Evolutionary conservation across 2,797 vertebrate species (phyloP), one percentile per base, ranked within the genome.

Genomic region (Phoxinus dragarum): DNA sequence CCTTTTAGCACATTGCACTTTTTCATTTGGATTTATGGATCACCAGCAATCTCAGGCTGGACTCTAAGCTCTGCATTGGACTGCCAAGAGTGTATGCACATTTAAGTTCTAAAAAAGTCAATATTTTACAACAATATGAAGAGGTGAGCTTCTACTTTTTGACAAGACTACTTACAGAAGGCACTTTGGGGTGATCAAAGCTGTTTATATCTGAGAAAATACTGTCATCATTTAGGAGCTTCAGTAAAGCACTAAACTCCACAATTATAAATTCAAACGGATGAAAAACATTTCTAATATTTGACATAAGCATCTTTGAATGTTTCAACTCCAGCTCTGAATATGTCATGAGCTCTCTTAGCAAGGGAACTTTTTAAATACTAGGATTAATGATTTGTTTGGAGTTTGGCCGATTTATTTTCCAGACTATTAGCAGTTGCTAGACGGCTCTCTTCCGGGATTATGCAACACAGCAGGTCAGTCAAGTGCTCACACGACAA

Each of bases 391-490:
- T 79, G 42, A 82, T 59, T 66, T 44, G 49, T 78, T 81, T 61
- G 31, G 11, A 31, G 36, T 4, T 61, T 80, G 69, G 12, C 31
- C 31, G 23, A 78, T 73, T 77, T 52, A 49, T 49, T 74, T 75
- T 19, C 5, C 31, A 49, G 81, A 64, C 71, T 75, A 23, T 75
- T 75, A n/a, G 12, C 8, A 71, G 44, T 82, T 69, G 21, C 42
- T 47, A 40, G 21, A 86, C 47, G 14, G 23, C 38, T 80, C 71
- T 80, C 61, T 47, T 73, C 31, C 17, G 68, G 27, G 76, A 87
- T 90, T 84, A 81, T 64, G 71, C 74, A 87, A 84, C 23, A 61
- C 72, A 36, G 59, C 87, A 78, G 84, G 72, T 84, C 64, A 56
- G 49, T 77, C 36, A 81, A 75, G 40, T 67, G 68, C 34, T 85